phyloP scores from a whole-genome alignment of 2,797 vertebrate species.

The Helostoma temminkii region DNA sequence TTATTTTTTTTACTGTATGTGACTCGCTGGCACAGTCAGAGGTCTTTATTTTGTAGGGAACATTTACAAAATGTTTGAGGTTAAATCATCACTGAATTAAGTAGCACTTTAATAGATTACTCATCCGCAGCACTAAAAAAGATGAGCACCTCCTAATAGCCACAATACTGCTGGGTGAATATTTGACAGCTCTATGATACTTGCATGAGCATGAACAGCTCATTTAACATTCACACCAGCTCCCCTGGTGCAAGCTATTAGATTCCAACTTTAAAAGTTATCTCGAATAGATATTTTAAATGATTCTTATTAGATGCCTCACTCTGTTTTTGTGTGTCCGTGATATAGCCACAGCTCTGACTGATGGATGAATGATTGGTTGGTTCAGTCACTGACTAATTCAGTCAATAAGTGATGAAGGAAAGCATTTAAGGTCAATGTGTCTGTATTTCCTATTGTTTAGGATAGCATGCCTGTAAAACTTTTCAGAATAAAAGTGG shows the following conservation, averaged over 20 bases:
- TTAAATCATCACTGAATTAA: conserved; percentile 15
- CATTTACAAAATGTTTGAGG: not conserved
- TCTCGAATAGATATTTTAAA: conserved; percentile 10
- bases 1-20: too few relatives aligned
- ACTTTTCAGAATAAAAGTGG: not conserved
- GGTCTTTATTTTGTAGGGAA: conserved; percentile 5
- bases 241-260: conserved; percentile 27
- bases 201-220: conserved; percentile 34
- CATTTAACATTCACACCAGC: conserved; percentile 34
- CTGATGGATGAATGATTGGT: conserved; percentile 41
- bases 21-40: not conserved
- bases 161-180: conserved; percentile 17
- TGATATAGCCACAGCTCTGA: conserved; percentile 16
- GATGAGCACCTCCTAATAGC: conserved; percentile 21
- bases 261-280: conserved; percentile 13
- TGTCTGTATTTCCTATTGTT: conserved; percentile 11
- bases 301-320: not conserved
- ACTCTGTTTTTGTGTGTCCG: not conserved
- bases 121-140: conserved; percentile 4
- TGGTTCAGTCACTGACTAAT: conserved; percentile 38
- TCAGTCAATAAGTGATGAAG: conserved; percentile 50
- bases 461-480: not conserved
- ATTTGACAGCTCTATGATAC: conserved; percentile 27
- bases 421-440: conserved; percentile 26
- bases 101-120: conserved; percentile 12